Percentiles rank a stretch among this genome's conserved stretches.
Conservation (phyloP, 2,888 invertebrate genomes). For the Crioceris asparagi region DNA sequence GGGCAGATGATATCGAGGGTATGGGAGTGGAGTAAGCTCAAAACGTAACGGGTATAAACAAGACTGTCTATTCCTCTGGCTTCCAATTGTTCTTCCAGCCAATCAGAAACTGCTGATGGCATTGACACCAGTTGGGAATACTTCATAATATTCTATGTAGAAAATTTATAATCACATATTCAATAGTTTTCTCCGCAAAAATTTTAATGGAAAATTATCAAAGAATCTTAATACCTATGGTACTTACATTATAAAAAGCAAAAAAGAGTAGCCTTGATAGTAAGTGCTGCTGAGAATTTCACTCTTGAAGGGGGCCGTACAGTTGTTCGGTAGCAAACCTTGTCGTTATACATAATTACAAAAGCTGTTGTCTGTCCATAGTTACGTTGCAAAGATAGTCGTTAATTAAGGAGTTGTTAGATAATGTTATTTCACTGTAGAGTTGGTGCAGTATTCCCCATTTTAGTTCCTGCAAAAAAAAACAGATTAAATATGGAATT, state of each 20-base stretch:
- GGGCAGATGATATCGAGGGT: constrained; percentile 41
- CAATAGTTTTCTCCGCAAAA: neutral
- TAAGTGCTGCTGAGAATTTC: constrained; percentile 22
- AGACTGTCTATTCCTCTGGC: constrained; percentile 63
- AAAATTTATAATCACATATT: neutral
- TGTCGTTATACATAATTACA: constrained; percentile 23
- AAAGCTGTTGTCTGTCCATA: constrained; percentile 16
- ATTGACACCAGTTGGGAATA: constrained; percentile 50
- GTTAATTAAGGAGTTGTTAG: constrained; percentile 12
- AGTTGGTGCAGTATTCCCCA: constrained; percentile 6
- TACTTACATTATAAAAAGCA: constrained; percentile 28
- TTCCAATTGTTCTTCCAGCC: constrained; percentile 66
- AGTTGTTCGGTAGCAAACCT: constrained; percentile 21
- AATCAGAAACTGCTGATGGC: constrained; percentile 59
- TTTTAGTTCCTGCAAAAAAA: too few relatives aligned
- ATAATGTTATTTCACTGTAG: too few relatives aligned
- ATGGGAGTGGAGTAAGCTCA: constrained; percentile 52
- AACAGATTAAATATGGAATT: too few relatives aligned
- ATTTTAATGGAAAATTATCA: neutral
- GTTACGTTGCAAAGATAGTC: constrained; percentile 19
- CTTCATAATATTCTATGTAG: constrained; percentile 43
- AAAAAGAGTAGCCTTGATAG: constrained; percentile 25
- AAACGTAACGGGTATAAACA: constrained; percentile 54
- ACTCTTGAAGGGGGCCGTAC: constrained; percentile 23
- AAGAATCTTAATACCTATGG: neutral